Percentiles rank a stretch among this genome's conserved stretches.
phyloP scores from a whole-genome alignment of 2,797 vertebrate species.

The Pyrrhura leucotis region DNA sequence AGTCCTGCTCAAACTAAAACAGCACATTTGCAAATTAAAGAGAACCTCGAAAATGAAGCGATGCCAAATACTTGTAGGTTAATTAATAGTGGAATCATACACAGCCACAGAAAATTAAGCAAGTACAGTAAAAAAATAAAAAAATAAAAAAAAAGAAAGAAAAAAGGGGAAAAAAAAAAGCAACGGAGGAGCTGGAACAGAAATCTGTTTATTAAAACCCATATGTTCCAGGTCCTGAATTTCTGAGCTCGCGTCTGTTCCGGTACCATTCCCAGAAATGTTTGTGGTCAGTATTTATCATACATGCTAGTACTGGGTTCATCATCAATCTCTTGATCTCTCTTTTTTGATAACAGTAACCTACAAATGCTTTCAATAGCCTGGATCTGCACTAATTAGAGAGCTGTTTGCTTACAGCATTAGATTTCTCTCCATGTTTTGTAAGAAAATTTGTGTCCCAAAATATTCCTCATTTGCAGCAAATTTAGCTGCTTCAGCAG shows the following conservation, averaged over 20 bases:
- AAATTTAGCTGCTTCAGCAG: constrained; percentile 73
- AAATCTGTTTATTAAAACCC: constrained; percentile 68
- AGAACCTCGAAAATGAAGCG: constrained; percentile 48
- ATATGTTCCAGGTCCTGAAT: constrained; percentile 43
- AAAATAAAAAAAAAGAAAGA: background rate
- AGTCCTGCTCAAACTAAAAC: constrained; percentile 44
- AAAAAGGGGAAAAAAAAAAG: background rate
- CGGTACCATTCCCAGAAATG: constrained; percentile 10
- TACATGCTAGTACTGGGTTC: background rate
- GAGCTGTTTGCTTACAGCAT: constrained; percentile 53
- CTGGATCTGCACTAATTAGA: constrained; percentile 49
- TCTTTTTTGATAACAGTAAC: background rate
- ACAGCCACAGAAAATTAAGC: constrained; percentile 60
- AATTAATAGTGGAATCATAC: constrained; percentile 71
- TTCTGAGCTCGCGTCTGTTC: constrained; percentile 22
- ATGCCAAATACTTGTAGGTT: constrained; percentile 68
- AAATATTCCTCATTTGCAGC: constrained; percentile 72
- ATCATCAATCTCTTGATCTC: background rate
- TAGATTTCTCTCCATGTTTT: constrained; percentile 55
- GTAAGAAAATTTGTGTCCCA: constrained; percentile 47
- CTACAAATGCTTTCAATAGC: constrained; percentile 31
- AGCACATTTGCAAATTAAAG: constrained; percentile 72
- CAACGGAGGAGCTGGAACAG: constrained; percentile 32
- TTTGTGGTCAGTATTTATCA: constrained; percentile 31
- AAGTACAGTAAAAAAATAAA: constrained; percentile 18